These are phyloP conservation scores for Latrodectus geometricus DNA, from an alignment of 1,140 invertebrate genomes.

Conservation along the genomic window DNA sequence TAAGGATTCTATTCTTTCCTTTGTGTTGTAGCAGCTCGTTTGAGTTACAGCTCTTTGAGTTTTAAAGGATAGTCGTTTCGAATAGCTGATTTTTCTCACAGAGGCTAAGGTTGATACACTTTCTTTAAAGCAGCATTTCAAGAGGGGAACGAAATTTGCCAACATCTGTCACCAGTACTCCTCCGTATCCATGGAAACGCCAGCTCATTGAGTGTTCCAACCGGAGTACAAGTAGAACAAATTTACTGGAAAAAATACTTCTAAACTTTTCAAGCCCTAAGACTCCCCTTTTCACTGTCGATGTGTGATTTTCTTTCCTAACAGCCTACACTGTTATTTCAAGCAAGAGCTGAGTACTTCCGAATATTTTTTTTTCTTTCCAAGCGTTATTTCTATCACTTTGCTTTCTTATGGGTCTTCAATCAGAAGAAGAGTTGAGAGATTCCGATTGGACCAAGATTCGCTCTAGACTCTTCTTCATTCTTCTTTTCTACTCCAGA, in stretches of 20 bases:
- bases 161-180: conserved; percentile 49
- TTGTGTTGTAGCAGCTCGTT: too few relatives aligned
- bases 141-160: conserved; percentile 19
- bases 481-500: conserved; percentile 5
- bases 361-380: conserved; percentile 13
- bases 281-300: conserved; percentile 42
- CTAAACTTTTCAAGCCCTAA: conserved; percentile 44
- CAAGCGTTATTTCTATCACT: conserved; percentile 14
- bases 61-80: too few relatives aligned
- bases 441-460: conserved; percentile 8
- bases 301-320: conserved; percentile 44
- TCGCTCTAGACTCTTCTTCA: conserved; percentile 10
- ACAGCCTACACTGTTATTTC: conserved; percentile 38
- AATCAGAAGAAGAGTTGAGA: background rate
- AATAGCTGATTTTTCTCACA: conserved; percentile 40
- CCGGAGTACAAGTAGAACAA: conserved; percentile 34
- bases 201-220: conserved; percentile 28
- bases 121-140: conserved; percentile 48
- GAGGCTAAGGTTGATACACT: conserved; percentile 10
- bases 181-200: conserved; percentile 25
- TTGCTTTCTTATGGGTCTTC: background rate
- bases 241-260: conserved; percentile 47
- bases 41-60: too few relatives aligned
- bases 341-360: conserved; percentile 33
- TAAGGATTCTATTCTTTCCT: too few relatives aligned